Percentiles rank a stretch among this genome's conserved stretches.
Evolutionary conservation across 2,888 invertebrate genomes (phyloP).

Genomic region (Trichogramma evanescens): DNA sequence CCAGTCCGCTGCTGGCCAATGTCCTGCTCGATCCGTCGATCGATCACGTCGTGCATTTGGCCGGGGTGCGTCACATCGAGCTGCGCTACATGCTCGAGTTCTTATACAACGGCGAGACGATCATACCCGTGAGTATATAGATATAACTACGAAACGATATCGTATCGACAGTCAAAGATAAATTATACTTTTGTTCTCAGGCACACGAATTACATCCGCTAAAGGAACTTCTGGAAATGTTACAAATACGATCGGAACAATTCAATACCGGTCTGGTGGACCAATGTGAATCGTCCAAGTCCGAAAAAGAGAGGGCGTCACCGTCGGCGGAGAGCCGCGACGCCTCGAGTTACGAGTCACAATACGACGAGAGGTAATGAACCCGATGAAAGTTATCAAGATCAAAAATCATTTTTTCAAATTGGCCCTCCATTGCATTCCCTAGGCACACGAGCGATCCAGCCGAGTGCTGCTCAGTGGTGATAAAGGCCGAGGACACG

Average conservation of each 20-base stretch:
- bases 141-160: not conserved
- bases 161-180: not conserved
- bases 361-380: slow-evolving; percentile 42
- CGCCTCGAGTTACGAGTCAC: slow-evolving; percentile 46
- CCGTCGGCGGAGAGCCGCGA: slow-evolving; percentile 45
- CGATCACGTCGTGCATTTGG: slow-evolving; percentile 68
- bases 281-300: slow-evolving; percentile 37
- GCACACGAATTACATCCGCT: slow-evolving; percentile 74
- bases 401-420: not conserved
- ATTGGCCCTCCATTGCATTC: not conserved
- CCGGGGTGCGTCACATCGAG: slow-evolving; percentile 72
- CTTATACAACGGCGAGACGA: slow-evolving; percentile 78
- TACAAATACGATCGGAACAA: slow-evolving; percentile 76
- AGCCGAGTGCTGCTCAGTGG: slow-evolving; percentile 45
- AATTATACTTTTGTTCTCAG: slow-evolving; percentile 43
- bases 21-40: slow-evolving; percentile 44
- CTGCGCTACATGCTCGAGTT: slow-evolving; percentile 78
- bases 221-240: slow-evolving; percentile 72
- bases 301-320: slow-evolving; percentile 44
- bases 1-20: slow-evolving; percentile 76
- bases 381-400: not conserved
- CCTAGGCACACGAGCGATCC: slow-evolving; percentile 43
- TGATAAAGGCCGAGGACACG: slow-evolving; percentile 45
- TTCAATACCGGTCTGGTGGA: slow-evolving; percentile 29
- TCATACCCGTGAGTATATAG: slow-evolving; percentile 59